phyloP scores from a whole-genome alignment of 64 coral and sea anemone genomes.

The Actinia equina region DNA sequence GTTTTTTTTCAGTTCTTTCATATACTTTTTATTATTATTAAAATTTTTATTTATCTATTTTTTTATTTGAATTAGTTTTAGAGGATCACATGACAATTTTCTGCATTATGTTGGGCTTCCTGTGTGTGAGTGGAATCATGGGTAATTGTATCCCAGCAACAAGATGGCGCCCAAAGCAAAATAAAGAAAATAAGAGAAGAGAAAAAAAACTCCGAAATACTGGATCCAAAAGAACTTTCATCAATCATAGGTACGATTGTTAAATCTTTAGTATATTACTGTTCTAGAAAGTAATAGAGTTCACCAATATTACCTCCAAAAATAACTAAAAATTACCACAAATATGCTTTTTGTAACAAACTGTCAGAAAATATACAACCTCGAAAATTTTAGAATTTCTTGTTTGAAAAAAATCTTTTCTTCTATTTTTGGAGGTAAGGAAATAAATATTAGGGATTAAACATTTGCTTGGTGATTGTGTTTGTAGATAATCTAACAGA shows the following conservation, averaged over 20 bases:
- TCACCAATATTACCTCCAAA: not conserved
- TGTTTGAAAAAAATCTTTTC: not conserved
- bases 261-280: not conserved
- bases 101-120: not conserved
- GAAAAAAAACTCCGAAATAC: not conserved
- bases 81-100: no score
- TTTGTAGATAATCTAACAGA: not conserved
- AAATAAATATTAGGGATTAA: not conserved
- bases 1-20: no score
- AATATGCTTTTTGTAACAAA: not conserved
- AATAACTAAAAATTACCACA: not conserved
- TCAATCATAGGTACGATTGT: not conserved
- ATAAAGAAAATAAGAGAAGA: conserved; percentile 2
- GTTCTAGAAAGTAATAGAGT: not conserved
- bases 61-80: no score
- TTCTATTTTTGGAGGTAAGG: not conserved
- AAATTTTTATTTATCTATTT: no score
- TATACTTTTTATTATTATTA: no score
- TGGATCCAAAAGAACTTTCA: not conserved
- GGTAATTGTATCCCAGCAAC: conserved; percentile 55
- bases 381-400: not conserved
- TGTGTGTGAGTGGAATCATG: not conserved
- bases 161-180: conserved; percentile 42
- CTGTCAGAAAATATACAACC: not conserved
- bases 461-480: not conserved